These are phyloP conservation scores for Anticlea derivata DNA, from an alignment of 2,888 invertebrate species.

Conservation along the genomic window DNA sequence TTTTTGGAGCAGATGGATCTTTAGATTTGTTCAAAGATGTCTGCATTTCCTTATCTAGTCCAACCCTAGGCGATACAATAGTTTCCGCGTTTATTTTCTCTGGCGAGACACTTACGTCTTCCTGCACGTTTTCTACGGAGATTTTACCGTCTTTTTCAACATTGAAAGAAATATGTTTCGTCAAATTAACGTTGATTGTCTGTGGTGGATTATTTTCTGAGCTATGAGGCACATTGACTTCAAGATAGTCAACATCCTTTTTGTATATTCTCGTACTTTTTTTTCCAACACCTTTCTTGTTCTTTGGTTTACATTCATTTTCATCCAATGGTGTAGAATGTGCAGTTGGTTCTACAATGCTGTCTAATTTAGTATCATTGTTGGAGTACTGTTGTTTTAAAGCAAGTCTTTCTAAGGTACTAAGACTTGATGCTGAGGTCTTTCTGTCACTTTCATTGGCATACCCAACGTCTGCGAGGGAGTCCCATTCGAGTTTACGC, in stretches of 20 bases:
- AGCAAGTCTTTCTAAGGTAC: slow-evolving; percentile 86
- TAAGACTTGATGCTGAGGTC: slow-evolving; percentile 75
- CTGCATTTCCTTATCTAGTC: slow-evolving; percentile 70
- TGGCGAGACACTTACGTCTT: slow-evolving; percentile 57
- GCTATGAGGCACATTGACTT: slow-evolving; percentile 63
- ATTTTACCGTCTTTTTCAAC: slow-evolving; percentile 69
- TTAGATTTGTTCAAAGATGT: slow-evolving; percentile 55
- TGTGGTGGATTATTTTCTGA: slow-evolving; percentile 50
- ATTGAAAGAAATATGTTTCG: slow-evolving; percentile 77
- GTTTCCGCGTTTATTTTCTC: slow-evolving; percentile 51
- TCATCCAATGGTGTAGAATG: slow-evolving; percentile 80
- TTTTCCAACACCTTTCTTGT: slow-evolving; percentile 55
- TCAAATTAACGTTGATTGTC: slow-evolving; percentile 72
- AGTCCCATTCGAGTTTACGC: slow-evolving; percentile 93
- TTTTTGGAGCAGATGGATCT: slow-evolving; percentile 37
- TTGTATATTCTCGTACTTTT: slow-evolving; percentile 69
- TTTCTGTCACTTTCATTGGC: slow-evolving; percentile 83
- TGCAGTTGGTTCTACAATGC: slow-evolving; percentile 70
- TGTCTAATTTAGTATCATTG: slow-evolving; percentile 62
- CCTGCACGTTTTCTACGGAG: slow-evolving; percentile 56
- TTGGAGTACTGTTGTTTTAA: slow-evolving; percentile 77
- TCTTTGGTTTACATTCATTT: slow-evolving; percentile 55
- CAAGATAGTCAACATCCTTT: slow-evolving; percentile 67
- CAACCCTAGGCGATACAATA: slow-evolving; percentile 41
- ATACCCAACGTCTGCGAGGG: slow-evolving; percentile 94